These are phyloP conservation scores for Tenthredo mesomela DNA, from an alignment of 2,888 invertebrate species.

Conservation along the genomic window DNA sequence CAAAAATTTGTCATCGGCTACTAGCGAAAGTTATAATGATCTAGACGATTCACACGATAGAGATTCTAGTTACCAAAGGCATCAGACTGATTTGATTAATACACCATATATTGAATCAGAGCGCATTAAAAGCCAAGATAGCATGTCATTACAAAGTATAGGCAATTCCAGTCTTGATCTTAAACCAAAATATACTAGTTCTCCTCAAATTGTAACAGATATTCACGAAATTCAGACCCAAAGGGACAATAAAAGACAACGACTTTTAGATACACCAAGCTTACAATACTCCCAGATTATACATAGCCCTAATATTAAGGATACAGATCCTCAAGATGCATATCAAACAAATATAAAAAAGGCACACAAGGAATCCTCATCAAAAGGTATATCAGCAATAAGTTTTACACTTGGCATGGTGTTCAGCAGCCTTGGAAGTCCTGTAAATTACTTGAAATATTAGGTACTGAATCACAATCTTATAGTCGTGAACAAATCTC, in stretches of 20 bases:
- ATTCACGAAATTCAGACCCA: background rate
- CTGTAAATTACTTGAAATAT: too few species aligned
- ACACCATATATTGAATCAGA: background rate
- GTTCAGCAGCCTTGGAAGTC: too few species aligned
- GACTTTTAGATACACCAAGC: background rate
- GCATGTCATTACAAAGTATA: constrained; percentile 43
- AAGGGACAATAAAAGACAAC: background rate
- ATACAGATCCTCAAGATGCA: background rate
- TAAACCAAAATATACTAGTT: constrained; percentile 65
- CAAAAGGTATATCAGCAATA: constrained; percentile 19
- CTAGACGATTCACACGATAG: constrained; percentile 8
- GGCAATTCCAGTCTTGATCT: constrained; percentile 53
- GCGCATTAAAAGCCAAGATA: constrained; percentile 8
- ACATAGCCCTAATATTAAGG: background rate
- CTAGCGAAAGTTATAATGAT: background rate
- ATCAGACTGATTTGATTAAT: constrained; percentile 10
- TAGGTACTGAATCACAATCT: too few species aligned
- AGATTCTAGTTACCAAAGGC: constrained; percentile 4
- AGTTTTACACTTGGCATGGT: background rate
- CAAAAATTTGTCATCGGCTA: background rate
- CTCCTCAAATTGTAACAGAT: constrained; percentile 57
- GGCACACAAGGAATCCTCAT: background rate
- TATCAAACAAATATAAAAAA: background rate
- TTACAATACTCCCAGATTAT: background rate
- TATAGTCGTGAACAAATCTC: too few species aligned